Evolutionary conservation across 2,888 invertebrate genomes (phyloP), one percentile per base, ranked within the genome.

Genomic region (Campoplex capitator): DNA sequence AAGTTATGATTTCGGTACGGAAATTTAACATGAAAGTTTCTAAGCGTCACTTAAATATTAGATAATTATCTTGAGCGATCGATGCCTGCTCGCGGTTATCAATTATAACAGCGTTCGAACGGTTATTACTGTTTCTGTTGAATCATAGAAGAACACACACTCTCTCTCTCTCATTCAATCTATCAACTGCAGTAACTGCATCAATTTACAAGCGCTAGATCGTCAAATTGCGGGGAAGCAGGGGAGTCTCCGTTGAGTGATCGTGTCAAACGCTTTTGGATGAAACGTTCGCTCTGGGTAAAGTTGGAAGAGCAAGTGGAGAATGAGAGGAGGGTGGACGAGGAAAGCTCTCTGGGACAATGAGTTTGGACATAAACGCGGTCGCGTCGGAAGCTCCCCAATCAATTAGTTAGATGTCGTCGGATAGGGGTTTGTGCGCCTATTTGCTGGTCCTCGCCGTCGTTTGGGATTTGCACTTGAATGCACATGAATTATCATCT

Each of bases 401-500:
- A 91, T 91, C 91, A 91, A 91, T 92, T 91, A 92, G 91, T 91
- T 90, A 89, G 90, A 90, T 89, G 90, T 88, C 89, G 88, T 85
- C 84, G 45, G 81, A 86, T 62, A 79, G 68, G 88, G 90, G 89
- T 89, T 89, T 88, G 89, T 88, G 88, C 85, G 88, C 83, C 90
- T 89, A 90, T 91, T 90, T 90, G 89, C 89, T 73, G 85, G 77
- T 85, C 35, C 68, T 71, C 38, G 65, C 85, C 87, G 86, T 91
- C 89, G 90, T 89, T 88, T 90, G 89, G 89, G 89, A 90, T 91
- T 91, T 89, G 89, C 90, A 88, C 89, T 91, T 88, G 89, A 91
- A 91, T 90, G 89, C 86, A 88, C 89, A 91, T 91, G 91, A 92
- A 92, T 92, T 91, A 91, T 91, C 90, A 92, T 91, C 81, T 84